Percentiles rank a stretch among this genome's conserved stretches.
Conservation (phyloP, 1,140 invertebrate genomes). For the Drosophila pseudoobscura region DNA sequence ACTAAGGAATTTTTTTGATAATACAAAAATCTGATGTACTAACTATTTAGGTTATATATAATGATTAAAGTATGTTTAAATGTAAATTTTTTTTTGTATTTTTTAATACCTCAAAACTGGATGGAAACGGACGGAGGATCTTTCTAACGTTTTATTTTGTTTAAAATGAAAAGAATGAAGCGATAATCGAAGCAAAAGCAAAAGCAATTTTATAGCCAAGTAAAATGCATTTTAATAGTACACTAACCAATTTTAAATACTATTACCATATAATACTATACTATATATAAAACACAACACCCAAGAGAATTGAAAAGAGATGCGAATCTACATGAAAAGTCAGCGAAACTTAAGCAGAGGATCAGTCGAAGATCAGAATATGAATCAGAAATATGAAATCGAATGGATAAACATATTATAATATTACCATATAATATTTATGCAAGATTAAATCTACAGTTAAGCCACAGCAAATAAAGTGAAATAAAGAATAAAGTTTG, state of each 20-base stretch:
- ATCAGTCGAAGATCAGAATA: constrained; percentile 5
- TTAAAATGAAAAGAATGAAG: constrained; percentile 24
- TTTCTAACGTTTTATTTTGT: constrained; percentile 49
- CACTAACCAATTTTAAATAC: constrained; percentile 77
- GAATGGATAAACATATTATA: constrained; percentile 32
- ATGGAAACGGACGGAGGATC: constrained; percentile 15
- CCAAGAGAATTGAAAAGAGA: constrained; percentile 22
- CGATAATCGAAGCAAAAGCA: constrained; percentile 26
- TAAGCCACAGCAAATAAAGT: constrained; percentile 59
- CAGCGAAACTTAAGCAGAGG: constrained; percentile 39
- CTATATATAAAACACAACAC: background rate
- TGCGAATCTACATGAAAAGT: constrained; percentile 36
- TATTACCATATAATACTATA: constrained; percentile 5
- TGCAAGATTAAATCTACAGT: constrained; percentile 54
- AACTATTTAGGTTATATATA: constrained; percentile 75
- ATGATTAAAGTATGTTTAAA: constrained; percentile 79
- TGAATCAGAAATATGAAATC: constrained; percentile 22
- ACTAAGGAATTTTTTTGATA: constrained; percentile 39
- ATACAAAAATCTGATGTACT: constrained; percentile 62
- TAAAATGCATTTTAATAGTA: constrained; percentile 68
- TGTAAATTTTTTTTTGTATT: constrained; percentile 80
- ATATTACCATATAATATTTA: constrained; percentile 58
- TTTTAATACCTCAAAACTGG: constrained; percentile 75
- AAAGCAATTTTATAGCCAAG: constrained; percentile 61
- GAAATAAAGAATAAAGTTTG: constrained; percentile 57